These are phyloP conservation scores for Ophion ventricosus DNA, from an alignment of 2,888 invertebrate genomes.

Conservation along the genomic window DNA sequence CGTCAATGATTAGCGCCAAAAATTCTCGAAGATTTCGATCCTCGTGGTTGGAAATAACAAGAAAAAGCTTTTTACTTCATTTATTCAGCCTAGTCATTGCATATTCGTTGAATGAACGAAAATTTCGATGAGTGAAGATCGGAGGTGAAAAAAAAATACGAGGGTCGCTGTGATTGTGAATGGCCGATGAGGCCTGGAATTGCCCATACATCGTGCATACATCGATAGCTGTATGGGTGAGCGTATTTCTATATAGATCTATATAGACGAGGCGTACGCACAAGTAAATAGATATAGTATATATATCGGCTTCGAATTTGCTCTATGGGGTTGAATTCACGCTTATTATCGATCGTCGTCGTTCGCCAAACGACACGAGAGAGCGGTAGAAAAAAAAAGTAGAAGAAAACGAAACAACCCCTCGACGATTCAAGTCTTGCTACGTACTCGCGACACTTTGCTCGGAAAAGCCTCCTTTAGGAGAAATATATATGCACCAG, in stretches of 20 bases:
- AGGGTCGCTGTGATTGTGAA: background rate
- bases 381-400: background rate
- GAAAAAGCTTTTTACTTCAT: background rate
- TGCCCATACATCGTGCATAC: background rate
- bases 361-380: slow-evolving; percentile 38
- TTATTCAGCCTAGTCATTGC: background rate
- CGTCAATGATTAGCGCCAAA: background rate
- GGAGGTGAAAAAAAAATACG: background rate
- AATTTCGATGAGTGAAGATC: background rate
- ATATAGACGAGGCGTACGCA: slow-evolving; percentile 10
- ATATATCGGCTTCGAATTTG: slow-evolving; percentile 53
- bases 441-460: slow-evolving; percentile 20
- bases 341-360: slow-evolving; percentile 77
- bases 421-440: slow-evolving; percentile 31
- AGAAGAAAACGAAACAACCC: slow-evolving; percentile 11
- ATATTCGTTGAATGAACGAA: background rate
- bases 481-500: no score
- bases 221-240: background rate
- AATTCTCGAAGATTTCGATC: background rate
- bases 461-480: no score
- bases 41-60: background rate
- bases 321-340: slow-evolving; percentile 69
- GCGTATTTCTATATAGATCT: background rate
- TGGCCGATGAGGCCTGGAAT: background rate
- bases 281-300: slow-evolving; percentile 8